Base-by-base conservation (phyloP, 2,888 invertebrate genomes). In the Synergus itoensis region DNA sequence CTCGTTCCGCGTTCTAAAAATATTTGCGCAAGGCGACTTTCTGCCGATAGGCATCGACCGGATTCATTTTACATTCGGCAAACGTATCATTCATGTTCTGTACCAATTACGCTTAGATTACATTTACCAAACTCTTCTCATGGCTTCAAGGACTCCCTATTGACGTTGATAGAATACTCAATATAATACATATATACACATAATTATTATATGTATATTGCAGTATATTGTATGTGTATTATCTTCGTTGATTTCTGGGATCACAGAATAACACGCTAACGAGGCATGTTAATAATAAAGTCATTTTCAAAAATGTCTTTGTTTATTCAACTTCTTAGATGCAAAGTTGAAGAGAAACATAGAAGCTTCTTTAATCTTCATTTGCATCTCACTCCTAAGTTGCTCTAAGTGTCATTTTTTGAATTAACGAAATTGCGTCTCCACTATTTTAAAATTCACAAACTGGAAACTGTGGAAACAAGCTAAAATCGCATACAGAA, bases 1-100 rank as follows among this genome's bases (percentile, higher is more conserved):
- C 88, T 86, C 83, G 83, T 88, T 88, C 88, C 87, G 88, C 84
- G 85, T 87, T 87, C 86, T 87, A 85, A 86, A 87, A 86, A 86
- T 87, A 84, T 88, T 87, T 84, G 80, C 75, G 76, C 65, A 43
- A 78, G 40, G 36, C 1, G 40, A 41, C 41, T 18, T 69, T 16
- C 28, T 45, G 69, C 14, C 69, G 28, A 69, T 69, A 48, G 69
- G n/a, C 53, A 73, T 73, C 48, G 73, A 73, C 48, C 40, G 73
- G 36, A 73, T 73, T 73, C 36, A 73, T 73, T 73, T 73, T 28
- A 53, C 53, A 73, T 73, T 73, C 36, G 73, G 18, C 36, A n/a
- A 53, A 73, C 73, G 53, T 45, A 48, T 48, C 48, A 53, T 60
- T 60, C 11, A 60, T 60, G 60, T 21, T 65, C 41, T 41, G 41